Base-by-base conservation (phyloP, 2,113 vertebrate species). In the Bubo scandiacus region DNA sequence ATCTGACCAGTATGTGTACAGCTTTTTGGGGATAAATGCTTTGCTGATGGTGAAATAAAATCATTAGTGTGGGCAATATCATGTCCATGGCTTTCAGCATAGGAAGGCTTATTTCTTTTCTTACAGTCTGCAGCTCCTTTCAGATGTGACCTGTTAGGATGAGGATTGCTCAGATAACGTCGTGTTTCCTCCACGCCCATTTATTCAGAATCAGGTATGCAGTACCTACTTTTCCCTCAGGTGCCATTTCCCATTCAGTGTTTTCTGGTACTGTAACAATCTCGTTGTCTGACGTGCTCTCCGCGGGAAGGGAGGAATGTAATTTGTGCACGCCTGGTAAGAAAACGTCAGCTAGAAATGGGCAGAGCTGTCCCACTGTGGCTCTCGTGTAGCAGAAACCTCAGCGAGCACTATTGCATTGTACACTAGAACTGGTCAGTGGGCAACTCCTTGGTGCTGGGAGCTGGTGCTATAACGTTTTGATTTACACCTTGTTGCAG, bases 371-470 rank as follows among this genome's bases (percentile, higher is more conserved):
- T 71, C 82, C 90, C 67, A 66, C 67, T 52, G 77, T 54, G 47
- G 92, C 51, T 71, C 54, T 63, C 2, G 38, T 91, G 66, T 97
- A 83, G 95, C 88, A 70, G 96, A 90, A 93, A 95, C 94, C 96
- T 97, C 96, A 96, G 97, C 94, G 2, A 90, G 94, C 82, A 80
- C 92, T 91, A 96, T 23, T 90, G 97, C 83, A 91, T 78, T 93
- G 93, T 85, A 92, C 97, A 77, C 87, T 81, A 34, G 93, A 90
- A 93, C 77, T 97, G 95, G 95, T 94, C 96, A 86, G 66, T 43
- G 82, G 94, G 94, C 70, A 87, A 97, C 96, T 91, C 95, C 92
- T 74, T 70, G 97, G 97, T 98, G 98, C 98, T 98, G 96, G 96
- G 96, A 96, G 95, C 88, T 83, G 96, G 97, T 97, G 98, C 97